A percentile compares a stretch with the other conserved stretches of the same genome.
phyloP scores from a whole-genome alignment of 1,140 invertebrate species.

The Hylaeus volcanicus region DNA sequence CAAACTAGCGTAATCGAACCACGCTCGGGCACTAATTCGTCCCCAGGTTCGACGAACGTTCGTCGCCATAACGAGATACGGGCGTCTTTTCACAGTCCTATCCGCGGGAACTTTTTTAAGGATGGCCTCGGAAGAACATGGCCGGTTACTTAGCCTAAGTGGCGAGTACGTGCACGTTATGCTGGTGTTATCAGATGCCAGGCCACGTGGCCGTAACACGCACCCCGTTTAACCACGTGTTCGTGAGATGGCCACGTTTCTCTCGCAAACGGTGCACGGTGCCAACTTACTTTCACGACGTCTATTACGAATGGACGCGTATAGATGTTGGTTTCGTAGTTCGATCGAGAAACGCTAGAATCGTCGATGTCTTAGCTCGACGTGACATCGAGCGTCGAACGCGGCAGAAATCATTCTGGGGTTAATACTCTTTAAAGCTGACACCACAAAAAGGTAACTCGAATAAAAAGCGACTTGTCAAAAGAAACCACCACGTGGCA shows the following conservation, averaged over 20 bases:
- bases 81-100: neutral
- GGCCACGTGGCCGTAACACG: slow-evolving; percentile 71
- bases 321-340: slow-evolving; percentile 55
- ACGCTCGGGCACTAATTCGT: too few species aligned
- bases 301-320: slow-evolving; percentile 58
- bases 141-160: slow-evolving; percentile 49
- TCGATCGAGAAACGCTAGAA: slow-evolving; percentile 7
- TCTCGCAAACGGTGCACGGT: slow-evolving; percentile 25
- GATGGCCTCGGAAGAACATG: slow-evolving; percentile 23
- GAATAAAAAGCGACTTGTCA: too few species aligned
- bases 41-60: too few species aligned
- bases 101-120: slow-evolving; percentile 19
- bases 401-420: too few species aligned
- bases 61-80: too few species aligned
- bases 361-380: neutral
- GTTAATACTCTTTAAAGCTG: too few species aligned
- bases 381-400: neutral
- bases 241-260: slow-evolving; percentile 54
- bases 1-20: too few species aligned
- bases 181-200: slow-evolving; percentile 69
- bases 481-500: too few species aligned
- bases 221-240: slow-evolving; percentile 63
- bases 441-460: too few species aligned
- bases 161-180: slow-evolving; percentile 63
- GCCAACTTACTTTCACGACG: slow-evolving; percentile 56